These are phyloP conservation scores for Hypsibius dujardini DNA, from an alignment of 1,140 invertebrate genomes.

Conservation along the genomic window DNA sequence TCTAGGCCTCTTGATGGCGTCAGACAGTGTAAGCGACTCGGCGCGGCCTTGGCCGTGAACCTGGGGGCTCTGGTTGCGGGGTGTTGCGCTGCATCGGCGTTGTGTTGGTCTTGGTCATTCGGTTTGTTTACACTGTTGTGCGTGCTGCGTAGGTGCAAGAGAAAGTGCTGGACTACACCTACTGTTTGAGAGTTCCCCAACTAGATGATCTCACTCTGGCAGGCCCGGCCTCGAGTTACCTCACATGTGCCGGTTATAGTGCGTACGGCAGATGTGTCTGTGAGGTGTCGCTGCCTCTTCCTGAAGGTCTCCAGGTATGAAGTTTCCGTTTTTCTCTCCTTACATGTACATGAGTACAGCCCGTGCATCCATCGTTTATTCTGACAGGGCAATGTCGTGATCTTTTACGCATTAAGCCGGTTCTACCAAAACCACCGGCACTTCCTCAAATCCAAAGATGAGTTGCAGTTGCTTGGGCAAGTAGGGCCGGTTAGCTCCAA, in stretches of 20 bases:
- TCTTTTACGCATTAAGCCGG: slow-evolving; percentile 6
- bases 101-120: neutral
- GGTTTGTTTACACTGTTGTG: neutral
- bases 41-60: neutral
- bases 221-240: neutral
- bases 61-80: neutral
- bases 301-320: neutral
- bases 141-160: slow-evolving; percentile 8
- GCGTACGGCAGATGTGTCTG: neutral
- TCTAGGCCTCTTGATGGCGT: neutral
- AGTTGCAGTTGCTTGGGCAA: slow-evolving; percentile 2
- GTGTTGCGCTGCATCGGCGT: neutral
- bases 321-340: neutral
- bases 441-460: neutral
- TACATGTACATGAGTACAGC: too few species aligned
- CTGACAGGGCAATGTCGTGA: neutral
- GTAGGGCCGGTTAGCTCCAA: neutral
- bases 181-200: slow-evolving; percentile 1
- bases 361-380: neutral
- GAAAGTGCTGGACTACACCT: slow-evolving; percentile 1
- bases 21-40: neutral
- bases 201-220: neutral
- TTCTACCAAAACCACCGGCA: slow-evolving; percentile 10
- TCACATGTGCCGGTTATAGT: slow-evolving; percentile 1
- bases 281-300: neutral